Conservation (phyloP, 1,140 invertebrate species). For the Stenopsyche tienmushanensis region DNA sequence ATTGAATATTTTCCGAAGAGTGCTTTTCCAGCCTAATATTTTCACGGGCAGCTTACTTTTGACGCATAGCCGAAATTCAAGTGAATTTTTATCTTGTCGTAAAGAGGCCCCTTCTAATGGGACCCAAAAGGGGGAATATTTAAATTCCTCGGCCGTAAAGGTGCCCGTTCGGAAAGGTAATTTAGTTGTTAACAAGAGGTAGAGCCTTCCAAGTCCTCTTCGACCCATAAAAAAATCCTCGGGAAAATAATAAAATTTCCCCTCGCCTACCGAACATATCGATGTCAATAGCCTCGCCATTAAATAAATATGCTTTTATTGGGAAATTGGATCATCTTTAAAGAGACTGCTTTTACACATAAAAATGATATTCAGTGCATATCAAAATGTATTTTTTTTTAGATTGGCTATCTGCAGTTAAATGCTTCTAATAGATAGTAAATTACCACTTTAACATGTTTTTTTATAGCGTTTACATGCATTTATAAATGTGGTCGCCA, state of each 20-base stretch:
- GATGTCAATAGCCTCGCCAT: too few relatives aligned
- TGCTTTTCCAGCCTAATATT: not conserved
- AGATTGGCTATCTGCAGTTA: too few relatives aligned
- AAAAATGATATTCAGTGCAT: too few relatives aligned
- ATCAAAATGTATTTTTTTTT: too few relatives aligned
- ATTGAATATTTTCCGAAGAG: not conserved
- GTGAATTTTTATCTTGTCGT: slow-evolving; percentile 13
- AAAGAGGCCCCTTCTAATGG: not conserved
- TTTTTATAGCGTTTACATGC: too few relatives aligned
- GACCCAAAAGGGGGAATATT: not conserved
- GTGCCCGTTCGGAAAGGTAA: slow-evolving; percentile 1
- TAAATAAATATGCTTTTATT: too few relatives aligned
- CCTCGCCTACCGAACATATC: too few relatives aligned
- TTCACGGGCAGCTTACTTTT: not conserved
- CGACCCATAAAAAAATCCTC: not conserved
- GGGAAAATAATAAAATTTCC: not conserved
- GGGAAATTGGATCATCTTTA: too few relatives aligned
- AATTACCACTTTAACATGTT: too few relatives aligned
- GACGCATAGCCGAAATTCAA: not conserved
- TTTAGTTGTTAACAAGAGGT: slow-evolving; percentile 8
- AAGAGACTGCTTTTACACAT: too few relatives aligned
- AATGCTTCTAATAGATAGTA: too few relatives aligned
- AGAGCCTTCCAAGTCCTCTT: not conserved
- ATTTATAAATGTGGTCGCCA: too few relatives aligned
- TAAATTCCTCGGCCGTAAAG: slow-evolving; percentile 7